Conservation (phyloP, 2,113 vertebrate species). For the Notothenia rossii region DNA sequence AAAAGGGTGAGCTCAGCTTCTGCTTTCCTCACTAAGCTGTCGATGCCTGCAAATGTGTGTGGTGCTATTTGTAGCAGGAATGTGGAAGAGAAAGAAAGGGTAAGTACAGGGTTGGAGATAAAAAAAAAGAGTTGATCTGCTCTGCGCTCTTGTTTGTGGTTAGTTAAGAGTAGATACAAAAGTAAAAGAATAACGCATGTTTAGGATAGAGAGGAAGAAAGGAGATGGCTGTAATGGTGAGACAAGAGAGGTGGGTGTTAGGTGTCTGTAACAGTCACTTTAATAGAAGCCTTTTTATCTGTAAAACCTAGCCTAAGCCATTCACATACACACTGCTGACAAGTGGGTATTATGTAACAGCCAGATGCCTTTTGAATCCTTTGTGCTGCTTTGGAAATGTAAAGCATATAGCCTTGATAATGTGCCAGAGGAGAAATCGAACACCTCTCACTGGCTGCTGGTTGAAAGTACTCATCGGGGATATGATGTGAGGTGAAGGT, state of each 20-base stretch:
- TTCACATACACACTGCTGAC: constrained; percentile 51
- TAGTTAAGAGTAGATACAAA: constrained; percentile 15
- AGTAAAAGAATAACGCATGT: constrained; percentile 57
- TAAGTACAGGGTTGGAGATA: constrained; percentile 1
- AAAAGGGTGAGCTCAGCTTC: constrained; percentile 52
- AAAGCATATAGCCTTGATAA: constrained; percentile 35
- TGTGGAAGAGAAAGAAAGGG: constrained; percentile 2
- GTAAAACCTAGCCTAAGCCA: constrained; percentile 20
- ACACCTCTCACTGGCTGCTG: constrained; percentile 49
- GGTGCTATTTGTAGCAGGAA: constrained; percentile 7
- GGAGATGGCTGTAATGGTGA: constrained; percentile 47
- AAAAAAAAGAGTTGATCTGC: not conserved
- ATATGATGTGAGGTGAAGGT: constrained; percentile 65
- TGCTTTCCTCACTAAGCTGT: not conserved
- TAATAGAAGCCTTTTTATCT: constrained; percentile 57
- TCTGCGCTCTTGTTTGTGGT: constrained; percentile 23
- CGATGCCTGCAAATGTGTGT: not conserved
- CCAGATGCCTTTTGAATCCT: constrained; percentile 35
- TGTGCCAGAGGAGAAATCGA: constrained; percentile 42
- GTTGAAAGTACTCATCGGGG: constrained; percentile 52
- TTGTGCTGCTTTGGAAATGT: constrained; percentile 43
- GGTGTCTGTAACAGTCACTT: constrained; percentile 45
- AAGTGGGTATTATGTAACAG: constrained; percentile 65
- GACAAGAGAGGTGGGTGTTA: constrained; percentile 60
- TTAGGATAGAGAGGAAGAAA: constrained; percentile 55